Evolutionary conservation across 1,140 invertebrate species (phyloP).

Genomic region (Drosophila truncata): DNA sequence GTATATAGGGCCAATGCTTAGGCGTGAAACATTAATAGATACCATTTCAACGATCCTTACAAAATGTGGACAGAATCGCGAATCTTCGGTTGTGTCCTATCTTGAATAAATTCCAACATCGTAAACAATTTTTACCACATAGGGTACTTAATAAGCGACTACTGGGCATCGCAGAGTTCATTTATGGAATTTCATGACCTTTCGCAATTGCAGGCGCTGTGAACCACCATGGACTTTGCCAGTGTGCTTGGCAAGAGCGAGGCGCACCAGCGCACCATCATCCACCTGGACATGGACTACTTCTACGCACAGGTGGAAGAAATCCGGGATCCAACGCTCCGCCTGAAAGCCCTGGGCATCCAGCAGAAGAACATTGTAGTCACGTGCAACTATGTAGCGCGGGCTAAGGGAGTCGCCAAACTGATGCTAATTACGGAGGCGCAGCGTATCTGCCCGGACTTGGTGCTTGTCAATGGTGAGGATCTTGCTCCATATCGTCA

Average conservation of each 20-base stretch:
- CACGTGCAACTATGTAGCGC: conserved; percentile 92
- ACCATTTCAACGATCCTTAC: not conserved
- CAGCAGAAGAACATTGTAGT: conserved; percentile 93
- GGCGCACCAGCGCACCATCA: conserved; percentile 86
- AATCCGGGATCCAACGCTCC: conserved; percentile 88
- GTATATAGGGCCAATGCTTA: not conserved
- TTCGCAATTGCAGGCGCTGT: conserved; percentile 44
- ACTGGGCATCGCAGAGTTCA: not conserved
- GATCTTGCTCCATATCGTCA: conserved; percentile 91
- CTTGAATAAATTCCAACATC: not conserved
- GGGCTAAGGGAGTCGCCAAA: conserved; percentile 90
- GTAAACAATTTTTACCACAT: too few species aligned
- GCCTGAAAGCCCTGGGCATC: conserved; percentile 89
- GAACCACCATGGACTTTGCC: conserved; percentile 73
- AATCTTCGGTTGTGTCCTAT: not conserved
- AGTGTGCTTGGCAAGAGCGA: conserved; percentile 75
- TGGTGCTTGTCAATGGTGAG: conserved; percentile 91
- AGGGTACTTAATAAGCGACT: not conserved
- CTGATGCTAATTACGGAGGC: conserved; percentile 91
- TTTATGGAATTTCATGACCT: conserved; percentile 27
- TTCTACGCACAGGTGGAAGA: conserved; percentile 95
- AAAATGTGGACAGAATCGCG: too few species aligned
- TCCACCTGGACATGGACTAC: conserved; percentile 92
- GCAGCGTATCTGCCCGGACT: conserved; percentile 88
- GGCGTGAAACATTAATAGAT: not conserved